Conservation (phyloP, 1,140 invertebrate genomes). For the Camponotus vicinus region DNA sequence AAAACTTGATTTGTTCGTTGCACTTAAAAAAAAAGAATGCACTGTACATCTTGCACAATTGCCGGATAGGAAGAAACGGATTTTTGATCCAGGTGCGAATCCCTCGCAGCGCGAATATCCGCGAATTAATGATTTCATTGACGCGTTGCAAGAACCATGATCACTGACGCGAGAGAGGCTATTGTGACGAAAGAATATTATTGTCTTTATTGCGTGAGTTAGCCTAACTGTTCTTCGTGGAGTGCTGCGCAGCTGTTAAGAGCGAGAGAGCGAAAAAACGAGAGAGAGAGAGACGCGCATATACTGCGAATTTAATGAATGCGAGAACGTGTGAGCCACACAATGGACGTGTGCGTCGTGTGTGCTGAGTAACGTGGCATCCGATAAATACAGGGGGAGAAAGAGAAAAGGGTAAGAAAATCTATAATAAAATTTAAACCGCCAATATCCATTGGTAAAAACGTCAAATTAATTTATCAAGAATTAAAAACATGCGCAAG, state of each 20-base stretch:
- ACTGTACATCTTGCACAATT: neutral
- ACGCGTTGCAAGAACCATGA: neutral
- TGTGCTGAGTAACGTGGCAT: neutral
- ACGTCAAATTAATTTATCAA: neutral
- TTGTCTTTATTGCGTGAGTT: slow-evolving; percentile 63
- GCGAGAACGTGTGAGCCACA: slow-evolving; percentile 48
- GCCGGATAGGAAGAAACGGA: neutral
- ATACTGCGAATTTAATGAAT: slow-evolving; percentile 58
- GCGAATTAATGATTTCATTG: slow-evolving; percentile 31
- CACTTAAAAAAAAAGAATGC: neutral
- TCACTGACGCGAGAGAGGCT: neutral
- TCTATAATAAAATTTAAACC: neutral
- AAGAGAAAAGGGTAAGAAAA: neutral
- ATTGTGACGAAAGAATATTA: slow-evolving; percentile 50
- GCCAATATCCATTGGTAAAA: neutral
- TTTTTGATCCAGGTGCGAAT: neutral
- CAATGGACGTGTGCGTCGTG: slow-evolving; percentile 16
- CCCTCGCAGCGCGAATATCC: neutral
- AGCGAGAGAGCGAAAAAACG: no score
- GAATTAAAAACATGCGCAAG: neutral
- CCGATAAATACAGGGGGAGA: neutral
- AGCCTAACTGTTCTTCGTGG: slow-evolving; percentile 44
- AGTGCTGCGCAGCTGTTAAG: slow-evolving; percentile 56
- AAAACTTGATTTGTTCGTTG: neutral
- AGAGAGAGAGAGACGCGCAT: slow-evolving; percentile 10